These are phyloP conservation scores for Caranx ignobilis DNA, from an alignment of 2,113 vertebrate genomes.

Conservation along the genomic window DNA sequence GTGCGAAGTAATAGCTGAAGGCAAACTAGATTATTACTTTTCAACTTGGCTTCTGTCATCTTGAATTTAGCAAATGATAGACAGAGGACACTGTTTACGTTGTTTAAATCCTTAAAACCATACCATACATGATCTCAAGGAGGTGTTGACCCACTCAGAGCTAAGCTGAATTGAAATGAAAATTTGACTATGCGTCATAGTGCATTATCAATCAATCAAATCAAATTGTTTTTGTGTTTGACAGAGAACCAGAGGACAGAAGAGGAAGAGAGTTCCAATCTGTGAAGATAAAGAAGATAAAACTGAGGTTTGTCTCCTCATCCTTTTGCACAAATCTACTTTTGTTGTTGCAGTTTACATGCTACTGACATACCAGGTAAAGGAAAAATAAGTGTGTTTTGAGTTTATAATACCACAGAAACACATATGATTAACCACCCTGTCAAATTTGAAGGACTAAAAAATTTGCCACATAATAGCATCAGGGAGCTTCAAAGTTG, in stretches of 20 bases:
- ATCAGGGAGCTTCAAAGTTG: too few relatives aligned
- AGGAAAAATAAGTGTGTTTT: too few relatives aligned
- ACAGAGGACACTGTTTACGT: too few relatives aligned
- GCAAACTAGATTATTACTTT: too few relatives aligned
- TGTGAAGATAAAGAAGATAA: slow-evolving; percentile 91
- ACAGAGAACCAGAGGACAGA: slow-evolving; percentile 98
- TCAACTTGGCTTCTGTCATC: too few relatives aligned
- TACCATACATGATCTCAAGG: not conserved
- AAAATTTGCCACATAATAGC: too few relatives aligned
- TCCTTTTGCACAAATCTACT: not conserved
- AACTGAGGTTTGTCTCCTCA: slow-evolving; percentile 85
- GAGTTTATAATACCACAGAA: too few relatives aligned
- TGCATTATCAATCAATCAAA: not conserved
- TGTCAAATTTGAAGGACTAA: too few relatives aligned
- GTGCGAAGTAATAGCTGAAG: too few relatives aligned
- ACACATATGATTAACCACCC: too few relatives aligned
- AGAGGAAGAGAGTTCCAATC: slow-evolving; percentile 90
- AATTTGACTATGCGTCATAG: not conserved
- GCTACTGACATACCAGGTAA: not conserved
- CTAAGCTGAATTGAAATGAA: not conserved
- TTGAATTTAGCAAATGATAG: too few relatives aligned
- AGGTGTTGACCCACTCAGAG: not conserved
- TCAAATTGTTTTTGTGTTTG: slow-evolving; percentile 50
- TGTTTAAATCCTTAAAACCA: too few relatives aligned
- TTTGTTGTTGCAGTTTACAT: not conserved